Base-by-base conservation (phyloP, 2,797 vertebrate species). In the Setipinna tenuifilis region DNA sequence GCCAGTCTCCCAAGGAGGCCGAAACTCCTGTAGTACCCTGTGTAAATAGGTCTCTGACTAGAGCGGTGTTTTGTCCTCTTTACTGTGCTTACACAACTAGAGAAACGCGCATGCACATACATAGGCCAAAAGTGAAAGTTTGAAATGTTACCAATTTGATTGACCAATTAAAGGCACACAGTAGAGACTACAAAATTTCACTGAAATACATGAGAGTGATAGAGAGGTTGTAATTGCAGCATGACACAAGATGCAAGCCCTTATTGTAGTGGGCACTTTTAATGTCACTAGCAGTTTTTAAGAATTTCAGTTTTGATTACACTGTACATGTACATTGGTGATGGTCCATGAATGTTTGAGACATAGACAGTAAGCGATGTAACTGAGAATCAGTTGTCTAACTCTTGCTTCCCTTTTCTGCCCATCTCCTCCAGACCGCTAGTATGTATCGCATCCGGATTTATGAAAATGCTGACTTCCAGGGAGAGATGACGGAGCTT, bases 371-470 rank as follows among this genome's bases (percentile, higher is more conserved):
- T 54, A 59, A 59, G 11, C 2, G 19, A 0, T n/a, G 19, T 59
- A 59, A 59, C 58, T 59, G 17, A 59, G 58, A 59, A 59, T 3
- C 23, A 28, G 65, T 71, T 31, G 16, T 2, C 25, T 75, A 31
- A 75, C 28, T 6, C 31, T 75, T 41, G 31, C 68, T 41, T 58
- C 54, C 75, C 16, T 28, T 0, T 12, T 48, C 35, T 85, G 41
- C 28, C 31, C 87, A 57, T 62, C n/a, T 88, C 46, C 84, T 83
- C 62, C 91, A 94, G 93, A 88, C 84, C 19, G 88, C 91, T 82
- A 90, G 90, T 61, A 58, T 25, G n/a, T 93, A 93, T 84, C 93
- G 91, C 78, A 89, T 95, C 85, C 87, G 41, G 28, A 86, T 94
- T 85, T 93, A 89, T 3, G 87, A 94, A 89, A 90, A 89, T 81